Base-by-base conservation (phyloP, 1,140 invertebrate species). In the Macrocentrus cingulum region DNA sequence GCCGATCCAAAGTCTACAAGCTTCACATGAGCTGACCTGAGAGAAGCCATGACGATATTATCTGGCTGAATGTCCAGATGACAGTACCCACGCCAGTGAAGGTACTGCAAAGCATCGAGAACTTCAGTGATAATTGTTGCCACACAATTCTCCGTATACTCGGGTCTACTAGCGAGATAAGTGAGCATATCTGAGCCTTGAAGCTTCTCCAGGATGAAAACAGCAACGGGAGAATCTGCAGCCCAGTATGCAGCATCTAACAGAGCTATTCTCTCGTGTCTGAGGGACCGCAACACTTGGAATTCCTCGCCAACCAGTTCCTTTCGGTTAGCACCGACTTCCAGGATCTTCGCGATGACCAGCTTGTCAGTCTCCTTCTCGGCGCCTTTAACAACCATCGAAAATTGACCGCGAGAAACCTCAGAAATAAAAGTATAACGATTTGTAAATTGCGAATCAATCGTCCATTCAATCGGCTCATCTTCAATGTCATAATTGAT, bases 1-100 rank as follows among this genome's bases (percentile, higher is more conserved):
- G 94, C 88, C 0, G 88, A 87, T 0, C 92, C 93, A 69, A 98
- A 91, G 73, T 99, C 96, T 1, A 94, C 86, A 9, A 99, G 77
- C 80, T 99, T 99, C 1, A 99, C 84, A 71, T 92, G 89, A 3
- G 94, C 84, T 16, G 89, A 88, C 62, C 91, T 83, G 2, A 94
- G 86, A 0, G 91, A 91, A 1, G 89, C 87, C 89, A 98, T 95
- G 0, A 99, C 92, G n/a, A 99, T 84, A 74, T 98, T 99, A 66
- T 96, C 94, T 0, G 97, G 97, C 74, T 98, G 94, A 13, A 99
- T 80, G 74, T 99, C 92, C 19, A 99, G 78, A 77, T 98, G 94
- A 60, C 91, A 91, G 61, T 92, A 88, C 1, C 92, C 94, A 69
- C 91, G 83, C 89, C 94, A 95, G 71, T 98, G 95, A 5, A 98